Base-by-base conservation (phyloP, 2,113 vertebrate genomes). In the Ailurus styani region DNA sequence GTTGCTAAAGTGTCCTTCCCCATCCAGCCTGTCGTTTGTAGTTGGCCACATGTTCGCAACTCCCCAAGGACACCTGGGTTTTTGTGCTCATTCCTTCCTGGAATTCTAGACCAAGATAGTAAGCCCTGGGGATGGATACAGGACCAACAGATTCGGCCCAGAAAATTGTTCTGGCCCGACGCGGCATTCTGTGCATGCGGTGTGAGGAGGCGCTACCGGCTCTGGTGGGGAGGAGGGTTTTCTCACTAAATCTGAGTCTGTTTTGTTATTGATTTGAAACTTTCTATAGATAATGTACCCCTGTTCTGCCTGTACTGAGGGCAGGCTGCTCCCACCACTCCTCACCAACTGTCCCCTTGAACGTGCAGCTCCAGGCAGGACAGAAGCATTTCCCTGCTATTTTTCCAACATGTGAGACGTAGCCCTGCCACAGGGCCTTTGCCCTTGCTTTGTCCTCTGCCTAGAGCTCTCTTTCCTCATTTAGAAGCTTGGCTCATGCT, bases 171-270 rank as follows among this genome's bases (percentile, higher is more conserved):
- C 47, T 7, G 31, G 70, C 45, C 55, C 25, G 3, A 21, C 2
- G 10, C 27, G 82, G 4, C 0, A 0, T 40, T 70, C 37, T 17
- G 15, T 37, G 17, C 75, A 50, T 45, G 25, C 17, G 2, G 45
- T 5, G 13, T 10, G 3, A 3, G 8, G 42, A 64, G 50, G n/a
- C 50, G 42, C n/a, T 50, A 21, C 13, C 15, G 0, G 1, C 52
- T 42, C 40, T 84, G 14, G 11, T 42, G 2, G 37, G 11, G 55
- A 54, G n/a, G 66, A n/a, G 27, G 11, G 17, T 45, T 66, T 94
- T 42, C 50, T 29, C 29, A 23, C 10, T 37, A 7, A 64, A 42
- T 60, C 27, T 13, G 9, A n/a, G 66, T 57, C 57, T 0, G 21
- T 25, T 68, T 81, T 73, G 8, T 73, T 52, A 31, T 4, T 57